Evolutionary conservation across 2,888 invertebrate genomes (phyloP).

Genomic region (Thereva unica): DNA sequence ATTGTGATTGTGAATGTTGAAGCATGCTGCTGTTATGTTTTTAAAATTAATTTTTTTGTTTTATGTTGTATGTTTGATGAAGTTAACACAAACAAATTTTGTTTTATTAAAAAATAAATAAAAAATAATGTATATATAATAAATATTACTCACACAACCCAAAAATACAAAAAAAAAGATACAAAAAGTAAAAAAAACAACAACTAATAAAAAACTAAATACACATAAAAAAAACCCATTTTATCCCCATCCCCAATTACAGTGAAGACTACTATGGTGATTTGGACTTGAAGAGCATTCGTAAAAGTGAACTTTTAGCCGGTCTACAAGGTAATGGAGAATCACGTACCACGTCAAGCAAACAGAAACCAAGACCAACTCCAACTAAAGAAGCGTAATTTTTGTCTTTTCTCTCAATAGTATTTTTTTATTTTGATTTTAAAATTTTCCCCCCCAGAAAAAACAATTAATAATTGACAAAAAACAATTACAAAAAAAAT

Average conservation of each 20-base stretch:
- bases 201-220: slow-evolving; percentile 36
- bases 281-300: slow-evolving; percentile 91
- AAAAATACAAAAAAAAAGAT: slow-evolving; percentile 18
- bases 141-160: slow-evolving; percentile 19
- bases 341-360: slow-evolving; percentile 54
- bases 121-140: slow-evolving; percentile 8
- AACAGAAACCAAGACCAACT: slow-evolving; percentile 64
- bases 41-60: too few species aligned
- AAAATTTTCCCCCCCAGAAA: too few species aligned
- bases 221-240: slow-evolving; percentile 31
- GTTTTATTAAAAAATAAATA: not conserved
- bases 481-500: too few species aligned
- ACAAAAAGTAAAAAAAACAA: slow-evolving; percentile 38
- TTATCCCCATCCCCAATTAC: slow-evolving; percentile 59
- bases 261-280: slow-evolving; percentile 97
- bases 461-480: too few species aligned
- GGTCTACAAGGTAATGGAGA: slow-evolving; percentile 71
- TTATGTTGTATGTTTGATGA: slow-evolving; percentile 1
- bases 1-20: too few species aligned
- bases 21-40: too few species aligned
- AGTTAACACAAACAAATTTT: slow-evolving; percentile 14
- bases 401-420: slow-evolving; percentile 34
- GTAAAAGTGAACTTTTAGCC: slow-evolving; percentile 88
- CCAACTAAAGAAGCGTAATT: slow-evolving; percentile 57
- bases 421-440: too few species aligned